Evolutionary conservation across 2,797 vertebrate species (phyloP), one percentile per base, ranked within the genome.

Genomic region (Picus viridis): DNA sequence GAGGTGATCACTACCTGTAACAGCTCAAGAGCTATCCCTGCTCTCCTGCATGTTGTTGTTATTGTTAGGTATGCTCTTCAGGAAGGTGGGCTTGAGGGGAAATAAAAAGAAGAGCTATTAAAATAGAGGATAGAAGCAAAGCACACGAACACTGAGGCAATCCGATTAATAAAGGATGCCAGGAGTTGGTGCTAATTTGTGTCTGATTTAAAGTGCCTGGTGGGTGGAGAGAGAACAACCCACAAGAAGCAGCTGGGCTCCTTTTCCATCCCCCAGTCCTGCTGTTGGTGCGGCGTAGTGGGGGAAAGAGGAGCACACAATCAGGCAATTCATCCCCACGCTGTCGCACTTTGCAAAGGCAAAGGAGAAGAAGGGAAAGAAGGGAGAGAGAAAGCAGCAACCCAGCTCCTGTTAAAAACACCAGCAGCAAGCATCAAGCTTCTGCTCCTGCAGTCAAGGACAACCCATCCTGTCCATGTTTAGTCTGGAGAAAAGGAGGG

Each of bases 191-290:
- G 96, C 74, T 89, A 96, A 96, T 96, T 93, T 95, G 93, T 76
- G 92, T 93, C 96, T 95, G 95, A 96, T 96, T 96, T 95, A 91
- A 96, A 96, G 92, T 88, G 96, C 92, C 74, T 91, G 87, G 96
- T 96, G 96, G 96, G 96, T 84, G 96, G 96, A 89, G 94, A 95
- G 85, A 96, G 96, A 96, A 95, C 96, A 96, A 74, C 94, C 94
- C 93, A 95, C 96, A 92, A 90, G 95, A 95, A 95, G 96, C 96
- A 96, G 94, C 96, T 96, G 96, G 96, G 95, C 94, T 96, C 83
- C 85, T 76, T 79, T 81, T 95, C 95, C 96, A 96, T 96, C 96
- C 96, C 95, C 95, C 96, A 96, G 32, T 83, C 93, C 95, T 96
- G 95, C 96, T 96, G 96, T 57, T 95, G 90, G 90, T 90, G 92